Percentiles rank a stretch among this genome's conserved stretches.
These are phyloP conservation scores for Pinna nobilis DNA, from an alignment of 1,140 invertebrate genomes.

Conservation along the genomic window DNA sequence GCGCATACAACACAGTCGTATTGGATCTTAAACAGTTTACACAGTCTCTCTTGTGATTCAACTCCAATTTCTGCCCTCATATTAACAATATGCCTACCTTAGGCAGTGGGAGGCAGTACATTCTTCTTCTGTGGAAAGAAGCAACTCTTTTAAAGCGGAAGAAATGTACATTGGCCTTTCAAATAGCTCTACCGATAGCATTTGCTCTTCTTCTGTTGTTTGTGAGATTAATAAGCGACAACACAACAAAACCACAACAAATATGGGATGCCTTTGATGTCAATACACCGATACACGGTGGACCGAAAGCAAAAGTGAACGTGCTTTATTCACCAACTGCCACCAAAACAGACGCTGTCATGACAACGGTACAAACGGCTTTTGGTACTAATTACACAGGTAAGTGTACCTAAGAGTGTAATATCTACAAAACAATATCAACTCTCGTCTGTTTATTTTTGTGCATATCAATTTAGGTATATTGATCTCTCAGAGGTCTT, in stretches of 20 bases:
- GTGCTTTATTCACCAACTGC: slow-evolving; percentile 5
- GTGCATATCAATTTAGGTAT: no score
- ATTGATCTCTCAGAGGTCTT: no score
- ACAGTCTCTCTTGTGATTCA: no score
- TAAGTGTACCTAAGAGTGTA: no score
- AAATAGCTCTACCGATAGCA: slow-evolving; percentile 10
- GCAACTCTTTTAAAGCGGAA: not conserved
- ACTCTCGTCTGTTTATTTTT: no score
- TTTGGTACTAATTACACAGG: slow-evolving; percentile 5
- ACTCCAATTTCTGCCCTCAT: no score
- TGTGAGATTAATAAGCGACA: slow-evolving; percentile 15
- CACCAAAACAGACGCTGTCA: not conserved
- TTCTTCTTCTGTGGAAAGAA: slow-evolving; percentile 13
- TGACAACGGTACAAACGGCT: not conserved
- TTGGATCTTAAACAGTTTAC: no score
- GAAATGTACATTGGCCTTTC: slow-evolving; percentile 9
- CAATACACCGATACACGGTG: not conserved
- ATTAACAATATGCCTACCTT: no score
- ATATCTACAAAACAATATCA: no score
- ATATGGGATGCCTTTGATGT: slow-evolving; percentile 1
- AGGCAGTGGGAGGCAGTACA: slow-evolving; percentile 2
- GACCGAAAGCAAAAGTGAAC: not conserved
- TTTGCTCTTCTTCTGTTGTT: slow-evolving; percentile 28
- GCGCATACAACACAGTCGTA: no score
- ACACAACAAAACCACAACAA: not conserved